Percentiles rank a stretch among this genome's conserved stretches.
Conservation (phyloP, 2,113 vertebrate species). For the Suricata suricatta region DNA sequence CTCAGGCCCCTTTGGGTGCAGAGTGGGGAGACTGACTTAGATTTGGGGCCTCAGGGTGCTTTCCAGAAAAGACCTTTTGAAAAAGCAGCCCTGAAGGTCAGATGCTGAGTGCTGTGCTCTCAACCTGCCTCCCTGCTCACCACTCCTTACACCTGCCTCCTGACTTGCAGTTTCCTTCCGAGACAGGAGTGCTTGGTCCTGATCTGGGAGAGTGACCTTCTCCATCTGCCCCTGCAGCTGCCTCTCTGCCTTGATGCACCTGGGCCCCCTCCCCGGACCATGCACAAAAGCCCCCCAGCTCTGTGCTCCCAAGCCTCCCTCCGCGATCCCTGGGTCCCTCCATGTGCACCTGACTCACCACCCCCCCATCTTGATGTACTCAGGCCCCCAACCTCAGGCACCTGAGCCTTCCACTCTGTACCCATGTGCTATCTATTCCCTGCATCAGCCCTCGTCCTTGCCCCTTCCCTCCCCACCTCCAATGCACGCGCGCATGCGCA, state of each 20-base stretch:
- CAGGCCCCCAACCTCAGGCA: not conserved
- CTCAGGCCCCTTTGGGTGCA: not conserved
- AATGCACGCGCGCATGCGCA: too few relatives aligned
- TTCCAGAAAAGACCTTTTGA: not conserved
- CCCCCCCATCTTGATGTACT: not conserved
- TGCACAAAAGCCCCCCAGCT: too few relatives aligned
- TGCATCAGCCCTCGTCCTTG: not conserved
- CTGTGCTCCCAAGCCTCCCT: not conserved
- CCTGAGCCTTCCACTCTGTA: not conserved
- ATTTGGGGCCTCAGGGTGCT: not conserved
- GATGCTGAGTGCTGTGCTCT: not conserved
- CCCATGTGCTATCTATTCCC: not conserved
- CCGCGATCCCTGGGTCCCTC: not conserved
- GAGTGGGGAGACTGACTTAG: not conserved
- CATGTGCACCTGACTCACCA: not conserved
- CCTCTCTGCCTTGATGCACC: rapidly evolving
- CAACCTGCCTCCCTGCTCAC: not conserved
- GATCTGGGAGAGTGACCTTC: not conserved
- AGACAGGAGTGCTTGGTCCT: not conserved
- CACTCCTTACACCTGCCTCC: not conserved
- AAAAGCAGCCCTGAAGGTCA: not conserved
- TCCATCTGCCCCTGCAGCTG: not conserved
- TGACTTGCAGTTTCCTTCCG: not conserved
- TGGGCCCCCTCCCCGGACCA: rapidly evolving
- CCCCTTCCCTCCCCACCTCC: not conserved